Evolutionary conservation across 2,888 invertebrate genomes (phyloP), one percentile per base, ranked within the genome.

Genomic region (Amphipoea lucens): DNA sequence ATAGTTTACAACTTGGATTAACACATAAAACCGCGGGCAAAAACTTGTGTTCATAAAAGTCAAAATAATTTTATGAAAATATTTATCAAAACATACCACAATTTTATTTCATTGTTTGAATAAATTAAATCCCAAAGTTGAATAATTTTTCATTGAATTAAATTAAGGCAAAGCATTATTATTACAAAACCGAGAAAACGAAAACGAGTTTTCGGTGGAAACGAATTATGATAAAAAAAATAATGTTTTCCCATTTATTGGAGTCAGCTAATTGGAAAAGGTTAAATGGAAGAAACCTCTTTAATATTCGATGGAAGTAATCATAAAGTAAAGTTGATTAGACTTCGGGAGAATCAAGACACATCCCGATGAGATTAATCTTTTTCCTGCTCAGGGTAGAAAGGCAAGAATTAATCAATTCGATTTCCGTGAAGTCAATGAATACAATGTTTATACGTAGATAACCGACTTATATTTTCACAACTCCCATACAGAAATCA

Each of bases 261-360:
- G 29, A 51, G 42, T 36, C 14, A 45, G 29, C 45, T 78, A 82
- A 82, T 79, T 83, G 63, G 63, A 84, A 71, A 81, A 71, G 36
- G 45, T 65, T 74, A 77, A 77, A n/a, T 84, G 63, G 72, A 72
- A 65, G 66, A 65, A 74, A 62, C 54, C 81, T 60, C 4, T 71
- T 77, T 72, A 74, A 68, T 78, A 81, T 81, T 78, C 68, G 7
- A 48, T 12, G 51, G 69, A 81, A 62, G 51, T 84, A 81, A 84
- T 84, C 84, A 60, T 79, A 76, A 57, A 70, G 9, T 45, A n/a
- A n/a, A n/a, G n/a, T n/a, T 84, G 77, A 83, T 83, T 71, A 77
- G 54, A 71, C 57, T 71, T 1, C 29, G 36, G 23, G 42, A 5
- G 62, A 81, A 54, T 74, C 70, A 20, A 81, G 63, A 74, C 76